These are phyloP conservation scores for Triops longicaudatus DNA, from an alignment of 1,140 invertebrate species.

Conservation along the genomic window DNA sequence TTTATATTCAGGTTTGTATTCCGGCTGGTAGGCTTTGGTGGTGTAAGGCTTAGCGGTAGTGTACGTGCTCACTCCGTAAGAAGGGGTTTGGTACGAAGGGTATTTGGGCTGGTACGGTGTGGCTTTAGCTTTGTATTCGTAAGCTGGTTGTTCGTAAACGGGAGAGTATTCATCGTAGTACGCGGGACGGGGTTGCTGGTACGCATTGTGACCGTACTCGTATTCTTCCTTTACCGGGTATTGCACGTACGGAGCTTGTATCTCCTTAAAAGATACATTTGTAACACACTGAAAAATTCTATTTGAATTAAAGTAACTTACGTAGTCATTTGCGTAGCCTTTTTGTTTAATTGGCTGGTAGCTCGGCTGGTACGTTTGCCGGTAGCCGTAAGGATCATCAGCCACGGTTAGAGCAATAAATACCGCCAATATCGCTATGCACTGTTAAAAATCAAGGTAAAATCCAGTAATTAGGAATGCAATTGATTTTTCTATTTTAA, in stretches of 20 bases:
- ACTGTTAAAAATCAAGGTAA: too few relatives aligned
- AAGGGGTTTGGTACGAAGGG: not conserved
- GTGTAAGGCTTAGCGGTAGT: slow-evolving; percentile 1
- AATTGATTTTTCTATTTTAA: too few relatives aligned
- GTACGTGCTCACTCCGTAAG: not conserved
- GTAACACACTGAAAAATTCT: not conserved
- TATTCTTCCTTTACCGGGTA: not conserved
- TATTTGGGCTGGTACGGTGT: not conserved
- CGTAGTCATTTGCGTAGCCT: not conserved
- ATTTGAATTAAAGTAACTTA: not conserved
- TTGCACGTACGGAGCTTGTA: not conserved
- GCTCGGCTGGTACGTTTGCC: not conserved
- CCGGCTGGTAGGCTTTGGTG: not conserved
- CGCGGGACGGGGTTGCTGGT: not conserved
- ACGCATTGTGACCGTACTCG: not conserved
- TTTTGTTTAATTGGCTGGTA: not conserved
- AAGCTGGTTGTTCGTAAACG: not conserved
- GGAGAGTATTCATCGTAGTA: not conserved
- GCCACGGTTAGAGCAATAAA: not conserved
- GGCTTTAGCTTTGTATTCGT: not conserved
- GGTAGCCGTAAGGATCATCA: not conserved
- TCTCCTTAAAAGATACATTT: not conserved
- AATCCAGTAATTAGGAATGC: too few relatives aligned
- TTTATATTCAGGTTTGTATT: slow-evolving; percentile 19
- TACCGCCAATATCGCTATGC: not conserved